Base-by-base conservation (phyloP, 1,140 invertebrate genomes). In the Heterodera schachtii region DNA sequence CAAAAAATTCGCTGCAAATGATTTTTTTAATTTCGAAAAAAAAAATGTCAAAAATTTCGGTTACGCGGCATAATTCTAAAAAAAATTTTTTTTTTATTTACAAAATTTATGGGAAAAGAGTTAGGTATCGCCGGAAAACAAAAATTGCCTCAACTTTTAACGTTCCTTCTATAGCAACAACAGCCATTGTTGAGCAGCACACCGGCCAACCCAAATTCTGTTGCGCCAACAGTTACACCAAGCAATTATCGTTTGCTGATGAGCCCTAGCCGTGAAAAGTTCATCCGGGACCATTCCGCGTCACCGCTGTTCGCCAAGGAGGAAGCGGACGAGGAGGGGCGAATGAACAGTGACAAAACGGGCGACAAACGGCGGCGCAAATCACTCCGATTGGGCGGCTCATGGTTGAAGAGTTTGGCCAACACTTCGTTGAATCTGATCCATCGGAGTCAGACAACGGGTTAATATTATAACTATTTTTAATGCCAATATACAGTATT, bases 211-310 rank as follows among this genome's bases (percentile, higher is more conserved):
- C 73, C 41, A 44, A 75, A 16, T 75, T 31, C 47, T 9, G 60
- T 21, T 52, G 64, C 52, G 52, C 41, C 74, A 6, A 21, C 69
- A 16, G 46, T 78, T 78, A 31, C 31, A 31, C 64, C 64, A 66
- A 46, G 44, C 19, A 57, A 57, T 9, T 67, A 66, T n/a, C 64
- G 49, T 46, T 46, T 69, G 41, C 70, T 81, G 44, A 86, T 87
- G 83, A 89, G 86, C 74, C 87, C 87, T 13, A 88, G 86, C 49
- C 70, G 87, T 57, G 80, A 87, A 49, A 86, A 86, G 60, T 88
- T 87, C 70, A 80, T 88, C 44, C 66, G 79, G 11, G 84, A 88
- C 16, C 87, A 88, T 82, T 83, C 84, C 13, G 78, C 75, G 13
- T 73, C 67, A 11, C 87, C 87, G 31, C 84, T 84, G 52, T 82